Percentiles rank a stretch among this genome's conserved stretches.
Conservation (phyloP, 2,888 invertebrate species). For the Eledone cirrhosa region DNA sequence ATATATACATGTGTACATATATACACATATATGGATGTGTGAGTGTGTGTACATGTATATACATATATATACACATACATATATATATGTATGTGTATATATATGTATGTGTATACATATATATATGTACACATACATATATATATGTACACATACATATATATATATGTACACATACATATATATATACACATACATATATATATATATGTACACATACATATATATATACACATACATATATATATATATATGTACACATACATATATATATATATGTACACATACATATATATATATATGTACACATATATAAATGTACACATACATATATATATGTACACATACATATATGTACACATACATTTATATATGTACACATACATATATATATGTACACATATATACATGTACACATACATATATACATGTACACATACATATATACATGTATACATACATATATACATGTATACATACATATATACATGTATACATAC, state of each 20-base stretch:
- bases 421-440: neutral
- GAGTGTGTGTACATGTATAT: neutral
- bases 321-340: neutral
- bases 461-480: conserved; percentile 5
- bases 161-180: neutral
- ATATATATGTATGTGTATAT: neutral
- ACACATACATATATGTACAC: conserved; percentile 4
- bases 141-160: neutral
- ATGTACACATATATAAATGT: neutral
- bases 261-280: conserved; percentile 1
- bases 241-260: neutral
- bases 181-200: neutral
- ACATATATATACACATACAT: neutral
- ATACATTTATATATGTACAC: neutral
- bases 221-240: neutral
- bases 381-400: too few species aligned
- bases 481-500: neutral
- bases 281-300: neutral
- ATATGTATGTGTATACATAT: neutral
- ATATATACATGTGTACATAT: too few species aligned
- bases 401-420: neutral
- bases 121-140: neutral
- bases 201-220: neutral
- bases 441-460: neutral
- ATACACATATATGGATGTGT: too few species aligned